Conservation (phyloP, 2,888 invertebrate genomes). For the Clivina fossor region DNA sequence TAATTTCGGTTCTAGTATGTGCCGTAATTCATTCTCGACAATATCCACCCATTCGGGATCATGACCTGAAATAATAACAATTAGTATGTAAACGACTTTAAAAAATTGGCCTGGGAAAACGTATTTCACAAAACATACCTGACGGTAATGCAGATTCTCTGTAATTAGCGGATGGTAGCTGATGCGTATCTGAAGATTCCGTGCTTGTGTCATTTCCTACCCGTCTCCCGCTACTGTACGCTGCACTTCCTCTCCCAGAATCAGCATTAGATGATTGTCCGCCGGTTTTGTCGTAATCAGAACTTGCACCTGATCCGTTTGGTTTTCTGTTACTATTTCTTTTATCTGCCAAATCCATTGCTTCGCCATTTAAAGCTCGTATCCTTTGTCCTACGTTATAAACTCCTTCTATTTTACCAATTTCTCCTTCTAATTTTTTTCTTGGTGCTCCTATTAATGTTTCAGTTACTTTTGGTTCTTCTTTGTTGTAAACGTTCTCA, state of each 20-base stretch:
- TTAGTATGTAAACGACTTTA: slow-evolving; percentile 21
- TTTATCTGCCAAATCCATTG: slow-evolving; percentile 55
- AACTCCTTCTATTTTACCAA: slow-evolving; percentile 58
- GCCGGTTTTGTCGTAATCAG: slow-evolving; percentile 76
- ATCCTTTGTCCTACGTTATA: slow-evolving; percentile 59
- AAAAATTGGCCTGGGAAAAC: slow-evolving; percentile 17
- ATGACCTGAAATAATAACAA: slow-evolving; percentile 54
- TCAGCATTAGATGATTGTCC: slow-evolving; percentile 76
- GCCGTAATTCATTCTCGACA: slow-evolving; percentile 76
- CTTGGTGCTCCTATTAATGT: slow-evolving; percentile 49
- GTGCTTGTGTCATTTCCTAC: slow-evolving; percentile 60
- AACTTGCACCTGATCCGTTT: slow-evolving; percentile 64
- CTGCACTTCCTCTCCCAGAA: slow-evolving; percentile 78
- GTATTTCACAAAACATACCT: slow-evolving; percentile 23
- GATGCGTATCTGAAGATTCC: slow-evolving; percentile 60
- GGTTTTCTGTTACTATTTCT: slow-evolving; percentile 54
- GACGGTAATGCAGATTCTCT: slow-evolving; percentile 20
- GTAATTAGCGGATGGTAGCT: slow-evolving; percentile 36
- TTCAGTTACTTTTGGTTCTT: slow-evolving; percentile 46
- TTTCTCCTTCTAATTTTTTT: slow-evolving; percentile 47
- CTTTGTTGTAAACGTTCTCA: slow-evolving; percentile 36
- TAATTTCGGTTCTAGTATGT: slow-evolving; percentile 74
- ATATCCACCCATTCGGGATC: slow-evolving; percentile 82
- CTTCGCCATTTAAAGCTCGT: slow-evolving; percentile 49
- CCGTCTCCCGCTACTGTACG: slow-evolving; percentile 73